Base-by-base conservation (phyloP, 2,797 vertebrate genomes). In the Pogoniulus pusillus region DNA sequence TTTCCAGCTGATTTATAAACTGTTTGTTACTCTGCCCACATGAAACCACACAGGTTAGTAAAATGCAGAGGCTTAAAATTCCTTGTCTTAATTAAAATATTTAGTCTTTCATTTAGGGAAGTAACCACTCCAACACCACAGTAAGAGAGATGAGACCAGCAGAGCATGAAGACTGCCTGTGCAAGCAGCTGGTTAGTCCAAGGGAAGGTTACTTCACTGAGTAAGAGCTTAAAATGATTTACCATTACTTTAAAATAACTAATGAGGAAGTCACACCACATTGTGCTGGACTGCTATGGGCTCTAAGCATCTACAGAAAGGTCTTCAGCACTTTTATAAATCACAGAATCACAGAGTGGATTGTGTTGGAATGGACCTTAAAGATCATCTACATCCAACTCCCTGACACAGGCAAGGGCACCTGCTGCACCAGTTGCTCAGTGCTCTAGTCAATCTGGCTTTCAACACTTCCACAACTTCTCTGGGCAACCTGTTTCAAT, bases 231-330 rank as follows among this genome's bases (percentile, higher is more conserved):
- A 59, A 66, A 43, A 80, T 39, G 43, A 37, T 29, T 76, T 43
- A 6, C 9, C 18, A 11, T 7, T 35, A 12, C 66, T 80, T 70
- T 49, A 45, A 87, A 82, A 63, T 43, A 82, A 53, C 35, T 16
- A 1, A 60, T 1, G 49, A 72, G 64, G 65, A 45, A 72, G 80
- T 54, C 13, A 5, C 58, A 59, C n/a, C 32, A 3, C 2, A 4
- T 39, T 51, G 43, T 27, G 64, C 85, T 23, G 72, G n/a, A n/a
- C n/a, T n/a, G n/a, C n/a, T n/a, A n/a, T n/a, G n/a, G n/a, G 59
- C 54, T 60, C 83, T 64, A 69, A 90, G 87, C 81, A 59, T 29
- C 58, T 62, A 14, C 9, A 68, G 90, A 78, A 92, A 78, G 5
- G 22, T 30, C 58, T 47, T 82, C 87, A 26, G 26, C 15, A 53